Evolutionary conservation across 2,113 vertebrate species (phyloP).

Genomic region (Phaethornis superciliosus): DNA sequence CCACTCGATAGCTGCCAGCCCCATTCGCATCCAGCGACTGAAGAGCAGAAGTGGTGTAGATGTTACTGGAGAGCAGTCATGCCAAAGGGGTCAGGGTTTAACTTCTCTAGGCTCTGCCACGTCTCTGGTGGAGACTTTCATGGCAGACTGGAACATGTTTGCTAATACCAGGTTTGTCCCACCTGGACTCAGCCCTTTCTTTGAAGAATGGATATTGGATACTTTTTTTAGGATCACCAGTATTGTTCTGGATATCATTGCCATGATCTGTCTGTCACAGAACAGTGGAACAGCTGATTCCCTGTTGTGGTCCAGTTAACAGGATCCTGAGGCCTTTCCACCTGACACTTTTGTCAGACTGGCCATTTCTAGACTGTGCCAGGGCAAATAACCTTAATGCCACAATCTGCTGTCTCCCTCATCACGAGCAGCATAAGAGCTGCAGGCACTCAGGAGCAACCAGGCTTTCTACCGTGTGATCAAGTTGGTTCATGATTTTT

Average conservation of each 20-base stretch:
- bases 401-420: not conserved
- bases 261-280: not conserved
- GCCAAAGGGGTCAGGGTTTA: not conserved
- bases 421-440: not conserved
- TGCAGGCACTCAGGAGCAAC: not conserved
- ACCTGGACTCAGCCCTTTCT: not conserved
- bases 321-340: not conserved
- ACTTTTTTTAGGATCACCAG: not conserved
- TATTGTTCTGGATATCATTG: not conserved
- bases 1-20: not conserved
- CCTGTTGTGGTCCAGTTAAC: not conserved
- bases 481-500: not conserved
- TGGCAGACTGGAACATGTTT: not conserved
- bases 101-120: not conserved
- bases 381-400: not conserved
- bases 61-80: not conserved
- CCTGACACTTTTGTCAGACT: not conserved
- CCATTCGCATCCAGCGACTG: not conserved
- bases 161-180: not conserved
- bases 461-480: not conserved
- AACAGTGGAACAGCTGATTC: slow-evolving; percentile 1
- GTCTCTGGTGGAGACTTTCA: not conserved
- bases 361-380: not conserved
- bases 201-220: slow-evolving; percentile 4
- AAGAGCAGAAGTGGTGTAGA: not conserved